A percentile compares a stretch with the other conserved stretches of the same genome.
These are phyloP conservation scores for Silurus asotus DNA, from an alignment of 2,113 vertebrate species.

Conservation along the genomic window DNA sequence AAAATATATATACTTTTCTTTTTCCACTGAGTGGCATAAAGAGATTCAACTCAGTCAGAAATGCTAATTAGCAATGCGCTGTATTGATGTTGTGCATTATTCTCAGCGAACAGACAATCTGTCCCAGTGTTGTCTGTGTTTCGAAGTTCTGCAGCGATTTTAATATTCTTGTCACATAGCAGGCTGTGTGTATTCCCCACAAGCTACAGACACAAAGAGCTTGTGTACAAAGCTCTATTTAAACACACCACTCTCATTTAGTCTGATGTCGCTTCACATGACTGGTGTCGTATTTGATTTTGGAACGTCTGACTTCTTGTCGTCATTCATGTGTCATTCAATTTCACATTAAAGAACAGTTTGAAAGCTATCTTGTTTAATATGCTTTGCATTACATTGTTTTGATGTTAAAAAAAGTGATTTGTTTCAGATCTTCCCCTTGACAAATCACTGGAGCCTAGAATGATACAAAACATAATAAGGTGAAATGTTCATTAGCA, in stretches of 20 bases:
- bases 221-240: neutral
- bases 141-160: conserved; percentile 38
- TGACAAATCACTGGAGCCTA: neutral
- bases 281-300: neutral
- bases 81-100: conserved; percentile 11
- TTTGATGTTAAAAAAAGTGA: neutral
- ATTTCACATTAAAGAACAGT: conserved; percentile 12
- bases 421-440: neutral
- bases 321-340: conserved; percentile 15
- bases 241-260: neutral
- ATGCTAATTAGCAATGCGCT: conserved; percentile 38
- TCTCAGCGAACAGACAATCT: conserved; percentile 1
- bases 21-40: conserved; percentile 42
- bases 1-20: conserved; percentile 33
- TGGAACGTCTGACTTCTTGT: neutral
- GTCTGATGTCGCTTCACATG: neutral
- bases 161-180: conserved; percentile 13
- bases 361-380: neutral
- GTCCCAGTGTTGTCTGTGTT: conserved; percentile 8
- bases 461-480: neutral
- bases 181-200: neutral
- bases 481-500: neutral
- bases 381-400: conserved; percentile 7
- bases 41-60: conserved; percentile 28
- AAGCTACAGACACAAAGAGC: conserved; percentile 15